These are phyloP conservation scores for Drosophila triauraria DNA, from an alignment of 1,140 invertebrate species.

Conservation along the genomic window DNA sequence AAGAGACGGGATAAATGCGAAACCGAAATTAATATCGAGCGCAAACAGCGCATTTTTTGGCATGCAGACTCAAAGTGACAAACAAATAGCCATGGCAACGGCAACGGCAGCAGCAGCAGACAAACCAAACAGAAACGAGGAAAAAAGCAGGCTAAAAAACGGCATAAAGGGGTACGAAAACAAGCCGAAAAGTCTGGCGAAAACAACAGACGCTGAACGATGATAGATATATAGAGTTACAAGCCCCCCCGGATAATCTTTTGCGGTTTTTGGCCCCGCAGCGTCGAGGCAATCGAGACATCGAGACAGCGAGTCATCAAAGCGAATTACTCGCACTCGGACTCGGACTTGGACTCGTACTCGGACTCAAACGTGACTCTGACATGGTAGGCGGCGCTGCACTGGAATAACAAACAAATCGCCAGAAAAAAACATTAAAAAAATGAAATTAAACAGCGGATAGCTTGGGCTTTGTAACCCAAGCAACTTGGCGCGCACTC, in stretches of 20 bases:
- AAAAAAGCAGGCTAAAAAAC: not conserved
- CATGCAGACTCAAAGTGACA: conserved; percentile 47
- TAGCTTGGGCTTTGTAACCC: conserved; percentile 36
- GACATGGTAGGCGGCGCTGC: conserved; percentile 27
- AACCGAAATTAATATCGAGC: conserved; percentile 50
- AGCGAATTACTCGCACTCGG: conserved; percentile 30
- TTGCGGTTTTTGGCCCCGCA: conserved; percentile 42
- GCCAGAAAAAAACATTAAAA: conserved; percentile 3
- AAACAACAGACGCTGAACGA: conserved; percentile 16
- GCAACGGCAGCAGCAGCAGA: not conserved
- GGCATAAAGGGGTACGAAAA: not conserved
- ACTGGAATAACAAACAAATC: conserved; percentile 32
- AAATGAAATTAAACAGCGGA: conserved; percentile 6
- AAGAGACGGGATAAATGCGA: conserved; percentile 22
- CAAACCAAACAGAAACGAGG: conserved; percentile 1
- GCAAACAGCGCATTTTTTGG: conserved; percentile 48
- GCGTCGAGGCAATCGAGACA: conserved; percentile 25
- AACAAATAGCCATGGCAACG: conserved; percentile 41
- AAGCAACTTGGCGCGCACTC: conserved; percentile 45
- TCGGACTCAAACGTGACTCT: conserved; percentile 36
- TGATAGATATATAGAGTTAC: conserved; percentile 39
- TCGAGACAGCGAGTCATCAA: conserved; percentile 31
- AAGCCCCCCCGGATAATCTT: conserved; percentile 21
- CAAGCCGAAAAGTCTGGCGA: conserved; percentile 14
- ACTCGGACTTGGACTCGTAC: not conserved